Evolutionary conservation across 1,140 invertebrate genomes (phyloP), one percentile per base, ranked within the genome.

Genomic region (Limonius californicus): DNA sequence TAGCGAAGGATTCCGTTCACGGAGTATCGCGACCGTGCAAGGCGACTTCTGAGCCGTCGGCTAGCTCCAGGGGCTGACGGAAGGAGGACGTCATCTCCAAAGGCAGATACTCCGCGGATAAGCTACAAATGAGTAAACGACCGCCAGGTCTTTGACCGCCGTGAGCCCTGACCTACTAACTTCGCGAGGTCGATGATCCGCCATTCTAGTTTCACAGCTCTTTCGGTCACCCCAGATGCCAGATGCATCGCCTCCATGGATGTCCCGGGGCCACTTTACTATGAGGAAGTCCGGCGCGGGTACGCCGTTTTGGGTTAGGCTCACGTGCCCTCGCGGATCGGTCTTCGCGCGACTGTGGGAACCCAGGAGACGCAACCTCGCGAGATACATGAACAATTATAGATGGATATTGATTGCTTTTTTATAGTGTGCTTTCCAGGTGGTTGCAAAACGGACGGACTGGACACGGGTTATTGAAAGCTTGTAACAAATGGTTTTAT

Each of bases 131-230:
- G 60, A 71, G 74, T 74, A 74, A 76, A 76, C 68, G 73, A 74
- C 73, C 73, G 68, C 54, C 35, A 65, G 74, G 70, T 73, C 71
- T 64, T 67, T 67, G 73, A 73, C 74, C 74, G 69, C 61, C 67
- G 65, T 60, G 65, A 72, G 72, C 74, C 74, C 73, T 76, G 74
- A 76, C 74, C 74, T 61, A 76, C 74, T 76, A 76, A 76, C 74
- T 76, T 76, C 69, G 74, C 73, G 73, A 74, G 74, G 74, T 76
- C 72, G 66, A 72, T 71, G 72, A 70, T 75, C 73, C 70, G 73
- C 72, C 73, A 76, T 76, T 76, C 74, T 75, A 76, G 74, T 76
- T 76, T 75, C 68, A 69, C 70, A 69, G 67, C 70, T 70, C 69
- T 72, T 71, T 73, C 71, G 70, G 70, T 70, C 66, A 72, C 64